Evolutionary conservation across 1,140 invertebrate species (phyloP), one percentile per base, ranked within the genome.

Genomic region (Drosophila bocki): DNA sequence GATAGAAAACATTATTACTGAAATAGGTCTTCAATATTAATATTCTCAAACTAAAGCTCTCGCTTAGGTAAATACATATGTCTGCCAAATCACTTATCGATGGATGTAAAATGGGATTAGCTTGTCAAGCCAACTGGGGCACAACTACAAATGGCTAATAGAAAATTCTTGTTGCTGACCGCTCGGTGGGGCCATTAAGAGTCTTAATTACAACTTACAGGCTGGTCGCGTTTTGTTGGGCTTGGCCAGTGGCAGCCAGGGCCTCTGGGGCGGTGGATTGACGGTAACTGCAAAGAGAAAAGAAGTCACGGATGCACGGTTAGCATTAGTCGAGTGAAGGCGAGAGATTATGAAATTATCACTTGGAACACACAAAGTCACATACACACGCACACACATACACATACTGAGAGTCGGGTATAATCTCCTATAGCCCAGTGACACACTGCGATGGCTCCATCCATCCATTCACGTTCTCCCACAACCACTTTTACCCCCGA

Each of bases 221-320:
- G 96, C 96, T 78, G 97, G 97, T 94, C 96, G 95, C 85, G 95
- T 96, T 93, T 96, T 95, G 90, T 97, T 97, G 47, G 97, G 97
- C 93, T 97, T 95, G 50, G 96, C 96, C 81, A 98, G 94, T 54
- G 97, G 97, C 91, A 99, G 97, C 98, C 98, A 99, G 92, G 97
- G 98, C 93, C 98, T 95, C 91, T 97, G 96, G 51, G 98, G 98
- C 64, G 98, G 98, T 92, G 95, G 95, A 80, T 96, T 96, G 75
- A 96, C 96, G 88, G 96, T 97, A 91, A 99, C 98, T 99, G 95
- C 77, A 97, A 97, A 93, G 42, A 67, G 42, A 93, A 93, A 93
- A 93, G 91, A 77, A 54, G 51, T 54, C 17, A 26, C 67, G 67
- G 75, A 87, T 51, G 44, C 75, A 53, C 57, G 59, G 45, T 82